Conservation (phyloP, 2,888 invertebrate species). For the Chrysotoxum bicinctum region DNA sequence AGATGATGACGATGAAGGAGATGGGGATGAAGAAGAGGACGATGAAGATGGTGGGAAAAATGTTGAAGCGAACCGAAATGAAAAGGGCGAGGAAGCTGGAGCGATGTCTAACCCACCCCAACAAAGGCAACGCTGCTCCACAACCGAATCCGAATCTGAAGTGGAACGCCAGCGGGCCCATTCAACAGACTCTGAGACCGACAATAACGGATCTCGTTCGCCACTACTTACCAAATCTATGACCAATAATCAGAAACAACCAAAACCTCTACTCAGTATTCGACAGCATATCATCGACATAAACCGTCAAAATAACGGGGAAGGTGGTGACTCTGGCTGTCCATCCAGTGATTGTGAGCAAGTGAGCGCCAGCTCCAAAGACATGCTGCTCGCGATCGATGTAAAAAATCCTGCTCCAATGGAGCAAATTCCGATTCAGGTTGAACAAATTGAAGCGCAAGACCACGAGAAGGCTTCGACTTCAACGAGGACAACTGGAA, state of each 20-base stretch:
- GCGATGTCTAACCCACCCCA: constrained; percentile 59
- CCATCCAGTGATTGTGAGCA: constrained; percentile 83
- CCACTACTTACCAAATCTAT: constrained; percentile 84
- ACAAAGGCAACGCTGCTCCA: constrained; percentile 68
- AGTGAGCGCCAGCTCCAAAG: constrained; percentile 88
- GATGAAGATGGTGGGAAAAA: constrained; percentile 16
- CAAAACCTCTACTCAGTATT: constrained; percentile 52
- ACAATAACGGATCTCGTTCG: constrained; percentile 87
- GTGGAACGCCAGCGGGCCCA: constrained; percentile 76
- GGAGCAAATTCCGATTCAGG: constrained; percentile 44
- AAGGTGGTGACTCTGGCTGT: constrained; percentile 83
- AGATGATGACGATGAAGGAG: constrained; percentile 82
- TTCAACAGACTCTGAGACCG: constrained; percentile 85
- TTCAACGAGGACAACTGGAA: constrained; percentile 75
- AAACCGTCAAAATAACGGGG: constrained; percentile 77
- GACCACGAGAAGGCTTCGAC: constrained; percentile 78
- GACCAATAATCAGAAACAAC: constrained; percentile 53
- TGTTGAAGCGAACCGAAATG: constrained; percentile 7
- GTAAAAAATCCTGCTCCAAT: constrained; percentile 75
- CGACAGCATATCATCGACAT: constrained; percentile 65
- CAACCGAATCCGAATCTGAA: constrained; percentile 75
- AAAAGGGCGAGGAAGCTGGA: constrained; percentile 36
- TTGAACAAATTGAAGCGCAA: constrained; percentile 69
- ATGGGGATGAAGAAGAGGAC: constrained; percentile 69
- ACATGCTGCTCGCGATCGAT: constrained; percentile 84